Evolutionary conservation across 2,113 vertebrate species (phyloP), one percentile per base, ranked within the genome.

Genomic region (Marmota monax): DNA sequence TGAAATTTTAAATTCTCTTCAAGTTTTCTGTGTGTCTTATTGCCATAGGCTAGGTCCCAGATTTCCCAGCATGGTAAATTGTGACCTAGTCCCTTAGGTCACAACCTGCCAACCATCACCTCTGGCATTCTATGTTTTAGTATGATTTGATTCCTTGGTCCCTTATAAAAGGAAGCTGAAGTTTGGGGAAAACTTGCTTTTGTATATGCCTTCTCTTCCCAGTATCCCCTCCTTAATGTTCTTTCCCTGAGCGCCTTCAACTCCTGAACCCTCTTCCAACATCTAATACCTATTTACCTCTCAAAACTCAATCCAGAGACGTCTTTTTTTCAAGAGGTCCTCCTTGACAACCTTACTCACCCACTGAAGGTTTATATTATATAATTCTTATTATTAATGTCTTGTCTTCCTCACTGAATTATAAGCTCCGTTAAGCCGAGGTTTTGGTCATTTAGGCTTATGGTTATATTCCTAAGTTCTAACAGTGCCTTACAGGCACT

Each of bases 1-100:
- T 70, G 53, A 88, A 77, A 74, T 11, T 93, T 27, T 95, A 88
- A 56, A 85, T 95, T 94, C 77, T 92, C 65, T 88, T 95, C 27
- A 83, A 39, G 70, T 25, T 80, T 82, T 67, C 29, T 94, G 1
- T 95, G 39, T 97, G 69, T 97, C 53, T 96, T 84, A 79, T 27
- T 97, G 65, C 32, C 84, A 42, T 53, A 86, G 39, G 22, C 65
- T 78, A 86, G 84, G 45, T 56, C 70, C 70, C 76, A 74, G n/a
- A 45, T 94, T 96, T 94, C 48, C 65, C 27, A 84, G 37, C 22
- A 34, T 95, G 85, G 29, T 48, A 87, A 79, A 80, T 76, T 96
- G 16, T 92, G 53, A 92, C 79, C 84, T 73, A 88, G 53, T 72
- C 67, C 67, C n/a, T 88, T 88, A 82, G n/a, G n/a, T n/a, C n/a